A percentile compares a stretch with the other conserved stretches of the same genome.
Conservation (phyloP, 1,140 invertebrate species). For the Drosophila pandora region DNA sequence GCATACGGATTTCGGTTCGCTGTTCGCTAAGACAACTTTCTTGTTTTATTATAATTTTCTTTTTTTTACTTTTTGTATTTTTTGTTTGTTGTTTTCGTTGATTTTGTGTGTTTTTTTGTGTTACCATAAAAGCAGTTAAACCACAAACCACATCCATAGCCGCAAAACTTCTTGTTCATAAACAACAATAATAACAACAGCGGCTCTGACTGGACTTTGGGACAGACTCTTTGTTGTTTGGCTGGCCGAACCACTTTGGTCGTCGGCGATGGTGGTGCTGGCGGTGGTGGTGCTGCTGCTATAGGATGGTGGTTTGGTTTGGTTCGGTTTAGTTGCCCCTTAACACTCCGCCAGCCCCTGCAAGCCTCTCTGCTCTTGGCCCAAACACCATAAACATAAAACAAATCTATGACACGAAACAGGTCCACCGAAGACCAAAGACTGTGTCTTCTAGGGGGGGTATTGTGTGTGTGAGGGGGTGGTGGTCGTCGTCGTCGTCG, state of each 20-base stretch:
- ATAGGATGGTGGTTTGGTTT: slow-evolving; percentile 28
- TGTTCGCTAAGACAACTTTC: slow-evolving; percentile 23
- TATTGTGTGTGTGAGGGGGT: slow-evolving; percentile 26
- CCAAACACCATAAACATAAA: slow-evolving; percentile 79
- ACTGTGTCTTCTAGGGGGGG: slow-evolving; percentile 25
- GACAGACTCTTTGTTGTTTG: slow-evolving; percentile 79
- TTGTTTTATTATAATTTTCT: slow-evolving; percentile 58
- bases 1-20: slow-evolving; percentile 27
- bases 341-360: neutral
- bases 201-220: slow-evolving; percentile 49
- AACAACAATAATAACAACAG: slow-evolving; percentile 43
- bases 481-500: neutral
- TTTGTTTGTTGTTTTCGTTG: slow-evolving; percentile 39
- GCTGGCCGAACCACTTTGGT: slow-evolving; percentile 74
- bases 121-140: slow-evolving; percentile 81
- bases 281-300: slow-evolving; percentile 1
- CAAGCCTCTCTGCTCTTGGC: slow-evolving; percentile 31
- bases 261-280: slow-evolving; percentile 3
- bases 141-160: slow-evolving; percentile 81
- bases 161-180: slow-evolving; percentile 77
- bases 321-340: slow-evolving; percentile 5
- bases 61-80: slow-evolving; percentile 29
- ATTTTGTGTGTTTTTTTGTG: slow-evolving; percentile 45
- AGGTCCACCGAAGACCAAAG: slow-evolving; percentile 50
- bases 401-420: slow-evolving; percentile 81